phyloP scores from a whole-genome alignment of 2,888 invertebrate species.

The Cheilosia soror region DNA sequence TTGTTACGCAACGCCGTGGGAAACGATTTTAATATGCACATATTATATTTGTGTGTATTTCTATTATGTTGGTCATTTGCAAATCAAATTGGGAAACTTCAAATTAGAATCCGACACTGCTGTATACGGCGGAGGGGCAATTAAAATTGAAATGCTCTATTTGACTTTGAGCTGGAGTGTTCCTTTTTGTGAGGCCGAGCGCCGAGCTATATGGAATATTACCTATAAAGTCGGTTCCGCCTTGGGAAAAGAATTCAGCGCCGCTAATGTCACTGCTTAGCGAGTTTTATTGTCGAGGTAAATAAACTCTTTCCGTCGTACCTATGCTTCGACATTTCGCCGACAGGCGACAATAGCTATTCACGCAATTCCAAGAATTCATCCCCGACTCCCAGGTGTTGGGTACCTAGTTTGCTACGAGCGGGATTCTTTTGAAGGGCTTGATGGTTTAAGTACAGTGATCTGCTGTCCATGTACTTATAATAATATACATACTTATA shows the following conservation, averaged over 20 bases:
- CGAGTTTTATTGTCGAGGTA: constrained; percentile 65
- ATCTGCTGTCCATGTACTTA: constrained; percentile 34
- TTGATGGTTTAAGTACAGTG: constrained; percentile 43
- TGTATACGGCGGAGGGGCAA: constrained; percentile 18
- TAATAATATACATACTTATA: too few relatives aligned
- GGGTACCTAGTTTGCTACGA: background rate
- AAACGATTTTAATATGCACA: constrained; percentile 72
- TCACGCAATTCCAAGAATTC: constrained; percentile 64
- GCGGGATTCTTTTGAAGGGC: constrained; percentile 50
- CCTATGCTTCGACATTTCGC: constrained; percentile 37
- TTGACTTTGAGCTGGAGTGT: constrained; percentile 3
- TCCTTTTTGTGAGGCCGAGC: constrained; percentile 3
- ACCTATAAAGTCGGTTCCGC: constrained; percentile 19
- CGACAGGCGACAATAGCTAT: constrained; percentile 48
- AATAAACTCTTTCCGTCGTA: constrained; percentile 65
- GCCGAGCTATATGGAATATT: constrained; percentile 14
- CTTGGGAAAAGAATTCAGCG: constrained; percentile 54
- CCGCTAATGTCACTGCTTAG: constrained; percentile 65
- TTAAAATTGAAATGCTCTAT: constrained; percentile 33
- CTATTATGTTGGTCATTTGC: constrained; percentile 32
- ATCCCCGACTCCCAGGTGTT: constrained; percentile 28
- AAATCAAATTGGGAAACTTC: constrained; percentile 59
- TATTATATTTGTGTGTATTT: constrained; percentile 57
- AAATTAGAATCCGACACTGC: constrained; percentile 8
- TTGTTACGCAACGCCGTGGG: constrained; percentile 79